Evolutionary conservation across 2,113 vertebrate genomes (phyloP), one percentile per base, ranked within the genome.

Genomic region (Poecilia latipinna): DNA sequence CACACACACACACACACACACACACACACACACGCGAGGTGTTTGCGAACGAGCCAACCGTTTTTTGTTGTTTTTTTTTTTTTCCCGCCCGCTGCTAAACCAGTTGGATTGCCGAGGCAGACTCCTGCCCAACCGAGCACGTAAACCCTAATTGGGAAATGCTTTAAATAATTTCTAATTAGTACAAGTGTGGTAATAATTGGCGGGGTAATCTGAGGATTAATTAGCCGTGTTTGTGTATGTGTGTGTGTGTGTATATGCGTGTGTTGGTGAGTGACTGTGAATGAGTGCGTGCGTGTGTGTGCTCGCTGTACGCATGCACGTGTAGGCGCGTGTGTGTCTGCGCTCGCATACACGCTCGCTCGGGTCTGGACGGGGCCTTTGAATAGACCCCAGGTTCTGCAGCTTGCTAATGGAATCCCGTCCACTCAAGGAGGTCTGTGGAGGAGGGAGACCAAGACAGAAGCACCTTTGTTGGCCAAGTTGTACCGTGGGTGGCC

Each of bases 141-240:
- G 85, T 92, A 94, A 95, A 91, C 93, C 88, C 93, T 95, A 96
- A 96, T 96, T 95, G 94, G 94, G 94, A 92, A 94, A 96, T 95
- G 94, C 94, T 96, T 96, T 95, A 95, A 95, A 96, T 94, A 94
- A 93, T 95, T 95, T 96, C 92, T 96, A 96, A 97, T 96, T 97
- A 97, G 96, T 93, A 93, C 94, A 95, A 95, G 96, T 96, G 94
- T 91, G 92, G 93, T 95, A 94, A 94, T 96, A 96, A 96, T 97
- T 95, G 96, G 95, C 95, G 95, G 90, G 77, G 94, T 96, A 95
- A 97, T 96, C 96, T 97, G 95, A 95, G 95, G 93, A 96, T 95
- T 96, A 96, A 96, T 96, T 96, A 97, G 96, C 89, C 75, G 94
- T 94, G 92, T 87, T 93, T 57, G 51, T 57, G 93, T 76, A 80